Percentiles rank a stretch among this genome's conserved stretches.
Evolutionary conservation across 2,113 vertebrate species (phyloP).

Genomic region (Fukomys damarensis): DNA sequence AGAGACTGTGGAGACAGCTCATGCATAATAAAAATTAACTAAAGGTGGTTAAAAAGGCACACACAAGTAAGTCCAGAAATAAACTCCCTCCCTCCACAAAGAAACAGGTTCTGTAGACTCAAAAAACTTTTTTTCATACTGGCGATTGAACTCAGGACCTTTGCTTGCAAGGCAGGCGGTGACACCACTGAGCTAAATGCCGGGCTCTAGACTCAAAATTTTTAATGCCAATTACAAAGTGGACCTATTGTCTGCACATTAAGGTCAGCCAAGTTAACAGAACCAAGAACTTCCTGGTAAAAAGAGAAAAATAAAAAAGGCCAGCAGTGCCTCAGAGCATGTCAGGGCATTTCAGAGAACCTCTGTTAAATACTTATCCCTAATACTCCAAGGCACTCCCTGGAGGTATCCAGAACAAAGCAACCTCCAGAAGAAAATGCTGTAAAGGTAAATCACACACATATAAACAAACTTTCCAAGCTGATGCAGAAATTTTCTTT

Average conservation of each 20-base stretch:
- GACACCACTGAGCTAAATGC: too few species aligned
- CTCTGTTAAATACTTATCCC: constrained; percentile 19
- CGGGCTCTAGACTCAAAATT: constrained; percentile 54
- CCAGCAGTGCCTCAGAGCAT: background rate
- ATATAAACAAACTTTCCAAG: constrained; percentile 25
- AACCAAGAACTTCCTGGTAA: constrained; percentile 13
- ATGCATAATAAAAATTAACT: constrained; percentile 52
- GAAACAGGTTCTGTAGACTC: background rate
- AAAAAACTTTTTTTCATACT: too few species aligned
- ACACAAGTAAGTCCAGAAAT: constrained; percentile 48
- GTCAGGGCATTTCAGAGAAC: constrained; percentile 4
- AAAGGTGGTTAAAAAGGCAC: background rate
- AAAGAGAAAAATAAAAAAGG: constrained; percentile 4
- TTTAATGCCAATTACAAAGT: background rate
- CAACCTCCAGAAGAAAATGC: constrained; percentile 1
- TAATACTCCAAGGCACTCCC: background rate
- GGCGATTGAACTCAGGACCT: too few species aligned
- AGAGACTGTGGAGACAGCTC: background rate
- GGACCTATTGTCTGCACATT: background rate
- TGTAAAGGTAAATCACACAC: background rate
- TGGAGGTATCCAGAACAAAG: background rate
- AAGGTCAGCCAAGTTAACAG: constrained; percentile 1
- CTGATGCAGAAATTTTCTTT: constrained; percentile 47
- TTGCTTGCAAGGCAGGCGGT: too few species aligned
- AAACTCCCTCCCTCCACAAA: background rate